Base-by-base conservation (phyloP, 2,113 vertebrate species). In the Sarotherodon lohbergeri region DNA sequence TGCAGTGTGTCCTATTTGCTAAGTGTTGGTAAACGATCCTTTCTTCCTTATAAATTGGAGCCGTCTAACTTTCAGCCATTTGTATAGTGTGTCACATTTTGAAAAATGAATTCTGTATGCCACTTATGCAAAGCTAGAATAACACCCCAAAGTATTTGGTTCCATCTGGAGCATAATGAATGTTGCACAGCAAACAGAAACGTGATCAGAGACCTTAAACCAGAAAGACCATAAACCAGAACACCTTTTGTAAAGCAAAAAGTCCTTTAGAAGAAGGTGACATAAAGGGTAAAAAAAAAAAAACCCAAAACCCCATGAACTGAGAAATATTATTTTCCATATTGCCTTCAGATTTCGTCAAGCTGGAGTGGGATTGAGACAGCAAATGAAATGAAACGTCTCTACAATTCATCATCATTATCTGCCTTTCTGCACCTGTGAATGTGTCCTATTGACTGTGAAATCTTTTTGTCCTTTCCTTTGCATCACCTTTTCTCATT, bases 321-420 rank as follows among this genome's bases (percentile, higher is more conserved):
- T 32, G 46, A 78, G 27, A 17, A 32, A 29, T 19, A 50, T 50
- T 12, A 16, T 14, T 73, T 76, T 57, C 52, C 83, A 46, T 10
- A 29, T 16, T 17, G 24, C 10, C 16, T 3, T 78, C 27, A 32
- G 46, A 52, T 50, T 78, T 50, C 6, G 5, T 78, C 73, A 78
- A 34, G 46, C 16, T 80, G 14, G 48, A 63, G 59, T 5, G 6
- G 12, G 32, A 80, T n/a, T 54, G 50, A 63, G 12, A 57, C 3
- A 13, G n/a, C 48, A 46, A 66, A 12, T 76, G n/a, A 80, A 68
- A 43, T 24, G 13, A 80, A 59, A 73, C 3, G 2, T 71, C 48
- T 57, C 7, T 10, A 32, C 48, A 79, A 80, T 88, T 90, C 11
- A 88, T 90, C 83, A 86, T 82, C 50, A 86, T 86, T 59, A 88